Evolutionary conservation across 2,888 invertebrate genomes (phyloP).

Genomic region (Colletes collaris): DNA sequence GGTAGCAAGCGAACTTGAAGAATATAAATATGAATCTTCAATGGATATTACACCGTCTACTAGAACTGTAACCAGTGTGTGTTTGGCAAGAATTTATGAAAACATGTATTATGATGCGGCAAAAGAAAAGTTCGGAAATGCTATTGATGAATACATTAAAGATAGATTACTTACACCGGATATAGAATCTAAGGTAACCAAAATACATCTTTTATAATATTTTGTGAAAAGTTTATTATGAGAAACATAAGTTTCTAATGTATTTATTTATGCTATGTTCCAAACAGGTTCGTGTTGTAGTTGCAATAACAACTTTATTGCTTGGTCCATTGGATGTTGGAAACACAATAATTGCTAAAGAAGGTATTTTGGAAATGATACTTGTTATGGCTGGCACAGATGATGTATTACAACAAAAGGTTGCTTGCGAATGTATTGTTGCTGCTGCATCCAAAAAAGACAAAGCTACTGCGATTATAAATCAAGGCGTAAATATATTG

Average conservation of each 20-base stretch:
- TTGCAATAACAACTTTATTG: constrained; percentile 94
- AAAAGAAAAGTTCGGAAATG: constrained; percentile 88
- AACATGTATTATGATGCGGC: constrained; percentile 97
- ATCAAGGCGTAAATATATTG: constrained; percentile 95
- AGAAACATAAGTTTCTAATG: constrained; percentile 31
- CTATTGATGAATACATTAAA: constrained; percentile 94
- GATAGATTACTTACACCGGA: constrained; percentile 93
- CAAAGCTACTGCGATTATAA: constrained; percentile 94
- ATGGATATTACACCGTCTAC: constrained; percentile 96
- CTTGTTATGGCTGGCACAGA: constrained; percentile 97
- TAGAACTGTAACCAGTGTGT: constrained; percentile 95
- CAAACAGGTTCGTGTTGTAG: constrained; percentile 88
- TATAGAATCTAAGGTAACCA: constrained; percentile 90
- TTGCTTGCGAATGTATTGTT: constrained; percentile 98
- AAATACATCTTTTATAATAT: constrained; percentile 3
- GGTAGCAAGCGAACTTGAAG: constrained; percentile 96
- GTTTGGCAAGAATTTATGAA: constrained; percentile 95
- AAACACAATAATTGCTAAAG: constrained; percentile 91
- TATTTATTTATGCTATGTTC: constrained; percentile 2
- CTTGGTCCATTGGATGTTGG: constrained; percentile 97
- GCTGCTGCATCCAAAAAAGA: constrained; percentile 99
- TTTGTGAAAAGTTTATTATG: constrained; percentile 31
- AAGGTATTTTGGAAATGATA: constrained; percentile 97
- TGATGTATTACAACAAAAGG: constrained; percentile 94
- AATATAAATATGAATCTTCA: constrained; percentile 95